Evolutionary conservation across 1,140 invertebrate genomes (phyloP), one percentile per base, ranked within the genome.

Genomic region (Temnothorax longispinosus): DNA sequence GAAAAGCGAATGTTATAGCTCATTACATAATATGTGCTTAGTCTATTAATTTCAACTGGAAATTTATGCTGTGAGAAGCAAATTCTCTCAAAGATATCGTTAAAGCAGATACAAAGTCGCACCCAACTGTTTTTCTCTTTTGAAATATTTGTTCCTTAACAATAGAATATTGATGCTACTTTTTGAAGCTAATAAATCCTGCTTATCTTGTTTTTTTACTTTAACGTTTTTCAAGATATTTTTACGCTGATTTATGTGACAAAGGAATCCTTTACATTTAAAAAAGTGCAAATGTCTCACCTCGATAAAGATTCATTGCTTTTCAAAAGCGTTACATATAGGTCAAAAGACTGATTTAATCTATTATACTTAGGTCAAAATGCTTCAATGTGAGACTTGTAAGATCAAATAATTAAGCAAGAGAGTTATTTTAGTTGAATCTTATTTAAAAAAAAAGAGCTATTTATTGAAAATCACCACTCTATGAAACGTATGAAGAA

Each of bases 291-390:
- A 27, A 27, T 27, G 27, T 27, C 0, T 27, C 27, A 27, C 27
- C 27, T 27, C 27, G 27, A 27, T 27, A 27, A 27, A 27, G 27
- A 27, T 27, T 27, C 27, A 27, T 27, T 27, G 27, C 27, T 27
- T 27, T 27, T 27, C 27, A 27, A 27, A 27, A 27, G n/a, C 0
- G 4, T 56, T 21, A 15, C 11, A n/a, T 38, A 15, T 27, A 41
- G 6, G n/a, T 18, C 27, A 38, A 18, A 54, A 44, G 35, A 72
- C 0, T 15, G 35, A 54, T 6, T 11, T 74, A 56, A 54, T 74
- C 5, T 75, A 75, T 75, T 41, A 74, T 74, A 38, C n/a, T 41
- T 8, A 58, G 35, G 7, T 75, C 21, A 27, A 75, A 38, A 58
- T 58, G n/a, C 11, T 74, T 32, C 7, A 8, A 47, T 15, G n/a